Percentiles rank a stretch among this genome's conserved stretches.
phyloP scores from a whole-genome alignment of 2,888 invertebrate genomes.

The Phoenoteleia sp. region DNA sequence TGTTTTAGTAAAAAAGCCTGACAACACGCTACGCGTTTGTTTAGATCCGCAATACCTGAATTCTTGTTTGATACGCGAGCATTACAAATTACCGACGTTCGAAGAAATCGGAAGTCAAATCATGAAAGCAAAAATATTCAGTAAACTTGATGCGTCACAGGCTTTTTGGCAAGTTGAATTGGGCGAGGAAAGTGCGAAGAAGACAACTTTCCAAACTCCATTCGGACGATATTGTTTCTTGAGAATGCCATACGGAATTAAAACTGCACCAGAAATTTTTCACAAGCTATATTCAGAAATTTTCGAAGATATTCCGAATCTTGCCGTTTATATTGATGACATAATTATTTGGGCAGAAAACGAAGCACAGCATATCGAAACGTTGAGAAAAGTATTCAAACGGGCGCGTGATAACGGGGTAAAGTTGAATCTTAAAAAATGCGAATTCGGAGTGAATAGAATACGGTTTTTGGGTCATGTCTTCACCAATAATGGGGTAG shows the following conservation, averaged over 20 bases:
- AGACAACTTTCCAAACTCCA: conserved; percentile 78
- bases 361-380: conserved; percentile 44
- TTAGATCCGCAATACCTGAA: conserved; percentile 51
- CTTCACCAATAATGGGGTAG: conserved; percentile 48
- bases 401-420: conserved; percentile 39
- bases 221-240: conserved; percentile 72
- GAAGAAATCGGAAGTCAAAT: conserved; percentile 32
- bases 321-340: conserved; percentile 69
- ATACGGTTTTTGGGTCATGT: conserved; percentile 62
- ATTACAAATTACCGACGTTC: conserved; percentile 38
- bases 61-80: conserved; percentile 16
- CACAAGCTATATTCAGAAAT: conserved; percentile 68
- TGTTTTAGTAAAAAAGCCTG: conserved; percentile 18
- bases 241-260: conserved; percentile 69
- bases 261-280: conserved; percentile 68
- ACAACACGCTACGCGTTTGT: conserved; percentile 22
- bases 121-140: conserved; percentile 14
- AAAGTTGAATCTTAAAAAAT: conserved; percentile 62
- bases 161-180: conserved; percentile 77
- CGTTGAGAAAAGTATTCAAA: conserved; percentile 35
- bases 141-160: conserved; percentile 12
- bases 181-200: conserved; percentile 73
- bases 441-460: conserved; percentile 42
- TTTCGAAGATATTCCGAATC: conserved; percentile 56
- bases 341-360: conserved; percentile 65